phyloP scores from a whole-genome alignment of 2,113 vertebrate genomes.

The Marmota flaviventris region DNA sequence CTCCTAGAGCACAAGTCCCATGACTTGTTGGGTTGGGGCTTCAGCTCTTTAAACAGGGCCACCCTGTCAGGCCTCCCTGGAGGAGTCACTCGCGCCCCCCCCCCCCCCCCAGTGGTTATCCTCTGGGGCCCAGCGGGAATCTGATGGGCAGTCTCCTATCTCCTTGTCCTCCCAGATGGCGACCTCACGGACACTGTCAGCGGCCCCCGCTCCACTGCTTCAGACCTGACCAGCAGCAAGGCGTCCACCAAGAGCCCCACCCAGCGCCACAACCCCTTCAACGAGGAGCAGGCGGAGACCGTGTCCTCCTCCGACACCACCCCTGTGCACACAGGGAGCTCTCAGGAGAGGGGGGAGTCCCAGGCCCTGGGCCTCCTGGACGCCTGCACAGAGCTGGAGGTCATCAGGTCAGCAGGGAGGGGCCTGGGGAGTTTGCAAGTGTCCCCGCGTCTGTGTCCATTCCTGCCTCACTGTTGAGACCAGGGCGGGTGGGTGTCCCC shows the following conservation, averaged over 20 bases:
- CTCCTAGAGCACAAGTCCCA: neutral
- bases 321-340: slow-evolving; percentile 90
- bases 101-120: neutral
- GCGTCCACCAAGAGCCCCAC: slow-evolving; percentile 90
- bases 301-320: slow-evolving; percentile 92
- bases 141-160: rapidly evolving
- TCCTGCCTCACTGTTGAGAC: neutral
- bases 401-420: slow-evolving; percentile 92
- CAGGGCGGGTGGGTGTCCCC: rapidly evolving
- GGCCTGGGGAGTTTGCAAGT: neutral
- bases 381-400: slow-evolving; percentile 93
- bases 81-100: neutral
- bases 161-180: slow-evolving; percentile 90
- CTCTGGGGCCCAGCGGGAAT: neutral
- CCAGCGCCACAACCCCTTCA: slow-evolving; percentile 96
- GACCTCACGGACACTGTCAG: slow-evolving; percentile 96
- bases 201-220: slow-evolving; percentile 91
- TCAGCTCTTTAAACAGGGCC: neutral
- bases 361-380: slow-evolving; percentile 84
- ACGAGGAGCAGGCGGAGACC: slow-evolving; percentile 88
- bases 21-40: neutral
- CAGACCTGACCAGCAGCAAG: slow-evolving; percentile 88
- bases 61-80: neutral
- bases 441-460: rapidly evolving
- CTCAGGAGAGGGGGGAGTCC: slow-evolving; percentile 77